Base-by-base conservation (phyloP, 2,888 invertebrate species). In the Meteorus colon region DNA sequence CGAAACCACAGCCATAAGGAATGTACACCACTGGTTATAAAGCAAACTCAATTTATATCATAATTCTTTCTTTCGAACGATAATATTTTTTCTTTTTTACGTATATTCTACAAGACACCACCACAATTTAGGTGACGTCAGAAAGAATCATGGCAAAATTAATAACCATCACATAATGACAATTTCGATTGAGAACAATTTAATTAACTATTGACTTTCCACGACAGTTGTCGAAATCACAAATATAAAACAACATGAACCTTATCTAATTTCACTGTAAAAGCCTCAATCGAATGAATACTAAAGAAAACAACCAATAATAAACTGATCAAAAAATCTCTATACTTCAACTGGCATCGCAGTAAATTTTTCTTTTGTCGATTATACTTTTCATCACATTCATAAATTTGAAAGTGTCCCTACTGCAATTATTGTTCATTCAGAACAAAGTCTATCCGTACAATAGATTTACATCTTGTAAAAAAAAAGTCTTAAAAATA, bases 281-380 rank as follows among this genome's bases (percentile, higher is more conserved):
- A 48, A 19, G 59, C 59, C 19, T 60, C 59, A 19, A 60, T 10
- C 59, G 24, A 48, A n/a, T 60, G 19, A 27, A 60, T 60, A 29
- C 59, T 60, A 3, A 60, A 83, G 4, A 48, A n/a, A 48, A n/a
- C 1, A 48, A 48, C n/a, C 16, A 48, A 84, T 86, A 88, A 88
- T 88, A 88, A 89, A 89, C 83, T 87, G 83, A 89, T 87, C 87
- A 88, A 81, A 86, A 62, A 88, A 84, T 87, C 85, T 88, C 83
- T 85, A 78, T 62, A 62, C 27, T 62, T 62, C 62, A 62, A 29
- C 12, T 29, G 31, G 31, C 31, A 29, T 62, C 14, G 4, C 19
- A 55, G 24, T 55, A 4, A 55, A 55, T 55, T 19, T 55, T 55
- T 19, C n/a, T n/a, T 8, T 55, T n/a, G 6, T 55, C 48, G 12